Evolutionary conservation across 2,888 invertebrate species (phyloP), one percentile per base, ranked within the genome.

Genomic region (Charanyca ferruginea): DNA sequence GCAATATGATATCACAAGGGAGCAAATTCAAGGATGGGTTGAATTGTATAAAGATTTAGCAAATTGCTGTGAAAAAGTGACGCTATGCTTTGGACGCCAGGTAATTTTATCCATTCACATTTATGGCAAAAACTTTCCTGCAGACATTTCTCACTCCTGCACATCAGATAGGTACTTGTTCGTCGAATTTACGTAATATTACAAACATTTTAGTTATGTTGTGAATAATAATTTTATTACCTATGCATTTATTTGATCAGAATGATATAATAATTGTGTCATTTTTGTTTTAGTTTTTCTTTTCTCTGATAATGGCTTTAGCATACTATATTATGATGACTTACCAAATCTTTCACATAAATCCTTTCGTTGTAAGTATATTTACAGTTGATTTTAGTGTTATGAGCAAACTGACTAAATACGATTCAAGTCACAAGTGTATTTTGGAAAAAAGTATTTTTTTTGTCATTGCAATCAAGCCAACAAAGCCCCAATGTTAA

Each of bases 11-110:
- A 20, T 60, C n/a, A 52, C 52, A 3, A 42, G 3, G 5, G 25
- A 51, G 13, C 41, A 52, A 20, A 60, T 60, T 42, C 28, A 60
- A 22, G 53, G n/a, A n/a, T 60, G 60, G 60, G 52, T 42, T 8
- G 35, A 42, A 22, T 4, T 60, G 16, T 60, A 60, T 22, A 16
- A 3, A 13, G 42, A 60, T 42, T 28, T 60, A 28, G 16, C 11
- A 4, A 60, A 60, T 13, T 60, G 60, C 5, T 41, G 28, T 28
- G 41, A 60, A 11, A 28, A 51, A 41, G 13, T 51, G 0, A 42
- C 25, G 52, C 20, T 13, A 8, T 60, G 52, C 28, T 60, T 60
- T 51, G 60, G 41, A 25, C 38, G 38, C 5, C 38, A 38, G 38
- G 38, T 38, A 38, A 13, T 38, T 38, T 5, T 11, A 20, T 16